Percentiles rank a stretch among this genome's conserved stretches.
Conservation (phyloP, 2,888 invertebrate species). For the Pristionchus entomophagus region DNA sequence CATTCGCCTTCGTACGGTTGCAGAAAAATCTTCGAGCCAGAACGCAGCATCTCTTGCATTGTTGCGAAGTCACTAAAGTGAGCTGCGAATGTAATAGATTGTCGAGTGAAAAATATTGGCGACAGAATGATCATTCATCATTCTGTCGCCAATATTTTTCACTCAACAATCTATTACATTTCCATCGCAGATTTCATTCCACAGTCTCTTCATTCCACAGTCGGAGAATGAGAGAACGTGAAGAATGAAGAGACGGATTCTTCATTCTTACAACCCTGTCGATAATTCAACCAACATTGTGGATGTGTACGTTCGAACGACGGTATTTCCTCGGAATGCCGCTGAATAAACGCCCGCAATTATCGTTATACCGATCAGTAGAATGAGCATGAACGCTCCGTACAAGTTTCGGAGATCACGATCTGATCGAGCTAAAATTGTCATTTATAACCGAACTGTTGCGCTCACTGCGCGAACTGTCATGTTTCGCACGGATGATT, state of each 20-base stretch:
- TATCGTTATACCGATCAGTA: background rate
- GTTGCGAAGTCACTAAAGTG: background rate
- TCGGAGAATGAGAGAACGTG: background rate
- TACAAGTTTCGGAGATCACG: background rate
- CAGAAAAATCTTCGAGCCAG: conserved; percentile 12
- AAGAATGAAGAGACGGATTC: background rate
- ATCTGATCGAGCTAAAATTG: background rate
- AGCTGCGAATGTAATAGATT: too few species aligned
- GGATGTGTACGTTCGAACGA: conserved; percentile 1
- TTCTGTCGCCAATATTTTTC: too few species aligned
- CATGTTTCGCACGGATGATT: background rate
- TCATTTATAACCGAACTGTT: too few species aligned
- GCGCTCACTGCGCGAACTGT: background rate
- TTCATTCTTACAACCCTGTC: too few species aligned
- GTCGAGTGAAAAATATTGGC: background rate
- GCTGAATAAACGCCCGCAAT: background rate
- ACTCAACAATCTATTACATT: too few species aligned
- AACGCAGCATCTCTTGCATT: conserved; percentile 9
- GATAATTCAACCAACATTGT: background rate
- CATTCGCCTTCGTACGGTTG: conserved; percentile 11
- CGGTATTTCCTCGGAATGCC: conserved; percentile 22
- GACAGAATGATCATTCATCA: too few species aligned
- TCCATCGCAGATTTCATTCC: too few species aligned
- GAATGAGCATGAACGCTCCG: background rate
- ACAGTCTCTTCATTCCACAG: too few species aligned